Percentiles rank a stretch among this genome's conserved stretches.
phyloP scores from a whole-genome alignment of 2,888 invertebrate species.

The Pristionchus entomophagus region DNA sequence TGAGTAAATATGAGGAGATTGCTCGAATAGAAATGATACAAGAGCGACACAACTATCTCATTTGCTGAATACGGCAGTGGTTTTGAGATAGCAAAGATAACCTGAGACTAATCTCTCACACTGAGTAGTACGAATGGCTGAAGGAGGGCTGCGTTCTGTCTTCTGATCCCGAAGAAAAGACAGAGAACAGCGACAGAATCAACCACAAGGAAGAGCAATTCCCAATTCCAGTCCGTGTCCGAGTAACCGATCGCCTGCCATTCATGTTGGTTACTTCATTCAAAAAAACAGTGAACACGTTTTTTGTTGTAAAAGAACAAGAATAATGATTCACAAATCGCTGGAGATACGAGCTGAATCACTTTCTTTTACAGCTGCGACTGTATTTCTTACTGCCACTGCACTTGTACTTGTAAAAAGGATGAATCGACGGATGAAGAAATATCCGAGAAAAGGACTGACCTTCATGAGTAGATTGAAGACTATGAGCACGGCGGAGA shows the following conservation, averaged over 20 bases:
- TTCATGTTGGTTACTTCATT: neutral
- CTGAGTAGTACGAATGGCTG: constrained; percentile 44
- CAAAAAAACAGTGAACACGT: neutral
- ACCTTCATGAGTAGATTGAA: constrained; percentile 44
- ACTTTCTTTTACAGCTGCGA: too few species aligned
- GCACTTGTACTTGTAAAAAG: neutral
- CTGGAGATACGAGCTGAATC: too few species aligned
- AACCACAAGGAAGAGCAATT: constrained; percentile 44
- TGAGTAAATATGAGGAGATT: too few species aligned
- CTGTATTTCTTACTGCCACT: too few species aligned
- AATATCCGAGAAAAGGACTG: neutral
- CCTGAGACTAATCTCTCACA: neutral
- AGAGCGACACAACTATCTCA: too few species aligned
- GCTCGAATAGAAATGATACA: too few species aligned
- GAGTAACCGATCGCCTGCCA: constrained; percentile 43
- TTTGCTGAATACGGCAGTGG: too few species aligned
- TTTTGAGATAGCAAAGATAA: too few species aligned
- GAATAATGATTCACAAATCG: neutral
- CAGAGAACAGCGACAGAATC: constrained; percentile 41
- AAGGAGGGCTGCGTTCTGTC: constrained; percentile 8
- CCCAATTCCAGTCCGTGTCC: constrained; percentile 48
- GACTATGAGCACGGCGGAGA: constrained; percentile 35
- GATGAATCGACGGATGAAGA: neutral
- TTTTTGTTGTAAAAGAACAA: neutral
- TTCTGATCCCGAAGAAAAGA: constrained; percentile 19